Evolutionary conservation across 1,140 invertebrate genomes (phyloP), one percentile per base, ranked within the genome.

Genomic region (Trichonephila clavipes): DNA sequence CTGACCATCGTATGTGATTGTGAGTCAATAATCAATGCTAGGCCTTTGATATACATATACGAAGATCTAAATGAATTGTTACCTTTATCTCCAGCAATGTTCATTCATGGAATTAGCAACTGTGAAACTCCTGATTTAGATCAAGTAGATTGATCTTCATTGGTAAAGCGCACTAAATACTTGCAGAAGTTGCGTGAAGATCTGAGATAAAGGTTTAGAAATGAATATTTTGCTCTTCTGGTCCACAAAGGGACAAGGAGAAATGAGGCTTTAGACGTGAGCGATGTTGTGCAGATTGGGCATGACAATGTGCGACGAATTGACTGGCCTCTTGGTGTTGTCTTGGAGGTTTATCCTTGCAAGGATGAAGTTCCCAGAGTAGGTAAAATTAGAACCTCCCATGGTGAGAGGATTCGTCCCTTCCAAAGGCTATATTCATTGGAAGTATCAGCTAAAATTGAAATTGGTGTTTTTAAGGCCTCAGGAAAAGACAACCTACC

Each of bases 71-170:
- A 77, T 28, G 58, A 88, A 16, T 66, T 85, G 19, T 66, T 88
- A n/a, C 24, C 92, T 51, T 64, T 94, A 8, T 87, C 66, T 5
- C 83, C 66, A 44, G 40, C 21, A 24, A 86, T 87, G 62, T 85
- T 93, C 40, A 44, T 88, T 24, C 3, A 40, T 28, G 24, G 61
- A 18, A 34, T 6, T 44, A 59, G 18, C 28, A 58, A 51, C 44
- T 6, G 8, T 51, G 44, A 86, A 59, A 24, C 81, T 59, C 28
- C 21, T 28, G 90, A 92, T 86, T 58, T 86, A 19, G 81, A 93
- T 59, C 21, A 19, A 24, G 21, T 87, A 34, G 34, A 93, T 28
- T 62, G 24, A 89, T 69, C 66, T 61, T 58, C 24, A 2, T 16
- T 66, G 21, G 24, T 62, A 62, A 59, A 82, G 44, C 21, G 28